Evolutionary conservation across 2,797 vertebrate genomes (phyloP), one percentile per base, ranked within the genome.

Genomic region (Serranus cabrilla): DNA sequence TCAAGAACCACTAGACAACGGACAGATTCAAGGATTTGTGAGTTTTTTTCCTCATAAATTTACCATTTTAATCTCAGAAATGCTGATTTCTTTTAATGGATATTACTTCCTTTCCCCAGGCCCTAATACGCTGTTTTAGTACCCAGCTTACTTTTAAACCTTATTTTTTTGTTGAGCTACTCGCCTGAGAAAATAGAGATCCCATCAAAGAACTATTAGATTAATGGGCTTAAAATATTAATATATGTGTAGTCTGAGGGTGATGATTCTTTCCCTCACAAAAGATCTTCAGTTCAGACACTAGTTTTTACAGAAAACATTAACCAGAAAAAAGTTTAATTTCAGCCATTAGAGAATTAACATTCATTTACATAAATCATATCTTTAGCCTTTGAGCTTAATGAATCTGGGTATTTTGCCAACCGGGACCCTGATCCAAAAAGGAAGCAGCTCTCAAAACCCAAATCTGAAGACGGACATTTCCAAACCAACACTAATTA

Each of bases 341-440:
- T 80, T 42, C 51, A 71, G 61, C 47, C 39, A 66, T 57, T 63
- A 59, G 14, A 64, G 49, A 69, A 71, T 76, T 73, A 63, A 43
- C 40, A 80, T 76, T 18, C 55, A 73, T 72, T 62, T 47, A 57
- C 49, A 55, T 42, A 21, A 40, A 64, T 40, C 42, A 42, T 52
- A 14, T 34, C n/a, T 62, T 72, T 40, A 54, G 47, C 51, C 40
- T 65, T 16, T 47, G 58, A 67, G 21, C 56, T 57, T 57, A 37
- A 80, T 16, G 1, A 56, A 56, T 70, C 4, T 31, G 52, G 16
- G 42, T 76, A 51, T 62, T 61, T 55, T 49, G 34, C 71, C 18
- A 76, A 66, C 34, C 11, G 12, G 45, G 23, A 66, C 21, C 56
- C 17, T 16, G 13, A 54, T 66, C 39, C 51, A 55, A 71, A 70